Evolutionary conservation across 2,888 invertebrate genomes (phyloP), one percentile per base, ranked within the genome.

Genomic region (Cataglyphis livida): DNA sequence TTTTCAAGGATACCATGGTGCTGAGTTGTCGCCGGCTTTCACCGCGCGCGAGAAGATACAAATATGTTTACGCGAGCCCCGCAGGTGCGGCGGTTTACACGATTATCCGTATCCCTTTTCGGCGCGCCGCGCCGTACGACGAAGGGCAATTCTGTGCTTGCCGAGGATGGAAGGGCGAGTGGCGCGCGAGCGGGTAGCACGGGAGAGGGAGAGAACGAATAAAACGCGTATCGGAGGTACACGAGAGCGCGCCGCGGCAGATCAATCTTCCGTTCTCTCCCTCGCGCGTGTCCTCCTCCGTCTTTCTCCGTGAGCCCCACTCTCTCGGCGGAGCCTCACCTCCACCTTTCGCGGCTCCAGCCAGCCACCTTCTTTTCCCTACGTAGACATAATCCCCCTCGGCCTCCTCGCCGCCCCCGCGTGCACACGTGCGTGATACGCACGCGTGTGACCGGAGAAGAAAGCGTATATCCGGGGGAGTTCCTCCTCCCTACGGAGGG

Each of bases 141-240:
- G 18, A 65, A 44, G 68, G 32, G 66, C 54, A 66, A 57, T 54
- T 65, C 65, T 65, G 76, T 44, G n/a, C 38, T 35, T 25, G 28
- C 32, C 59, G 32, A 25, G 25, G 70, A 35, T 61, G 28, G 48
- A 44, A 75, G 41, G 35, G 48, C 25, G 70, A 66, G 41, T 51
- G 28, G 35, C 35, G 35, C 35, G 6, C 35, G 61, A 2, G 68
- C 65, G 44, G 70, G 28, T 35, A 62, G 71, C 62, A 57, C 78
- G 73, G 73, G 79, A 75, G 84, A 87, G 18, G 51, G 51, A n/a
- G n/a, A 82, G 79, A 86, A 84, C 83, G 86, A 87, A 88, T 87
- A 85, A 90, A 90, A 88, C 87, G 87, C 88, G 85, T 88, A 88
- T 88, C 90, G 90, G 84, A 85, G 90, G 78, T 85, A 88, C 85